Percentiles rank a stretch among this genome's conserved stretches.
phyloP scores from a whole-genome alignment of 2,888 invertebrate species.

The Orchesella flavescens region DNA sequence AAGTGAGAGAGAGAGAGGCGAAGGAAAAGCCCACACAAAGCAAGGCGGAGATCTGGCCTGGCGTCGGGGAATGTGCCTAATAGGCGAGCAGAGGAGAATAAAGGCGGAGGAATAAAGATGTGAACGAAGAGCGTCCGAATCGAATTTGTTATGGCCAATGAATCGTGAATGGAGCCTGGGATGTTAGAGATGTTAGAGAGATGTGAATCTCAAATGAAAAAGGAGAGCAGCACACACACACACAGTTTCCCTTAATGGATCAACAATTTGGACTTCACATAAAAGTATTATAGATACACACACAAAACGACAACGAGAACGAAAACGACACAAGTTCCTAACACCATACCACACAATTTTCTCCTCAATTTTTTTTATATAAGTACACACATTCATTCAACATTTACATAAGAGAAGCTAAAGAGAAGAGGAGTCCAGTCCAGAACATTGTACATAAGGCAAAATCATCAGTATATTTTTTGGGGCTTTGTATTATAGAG shows the following conservation, averaged over 20 bases:
- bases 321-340: background rate
- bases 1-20: too few relatives aligned
- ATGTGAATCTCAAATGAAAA: constrained; percentile 28
- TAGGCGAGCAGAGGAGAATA: constrained; percentile 68
- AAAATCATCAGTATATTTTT: background rate
- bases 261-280: constrained; percentile 66
- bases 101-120: constrained; percentile 70
- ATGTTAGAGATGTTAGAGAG: too few relatives aligned
- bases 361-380: background rate
- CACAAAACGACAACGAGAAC: background rate
- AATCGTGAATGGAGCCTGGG: constrained; percentile 68
- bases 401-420: constrained; percentile 27
- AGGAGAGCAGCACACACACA: constrained; percentile 63
- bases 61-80: constrained; percentile 62
- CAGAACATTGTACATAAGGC: constrained; percentile 1
- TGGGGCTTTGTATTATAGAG: constrained; percentile 14
- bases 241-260: constrained; percentile 68
- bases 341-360: background rate
- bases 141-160: constrained; percentile 72
- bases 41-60: constrained; percentile 42
- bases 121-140: constrained; percentile 68
- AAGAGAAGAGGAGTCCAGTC: constrained; percentile 15
- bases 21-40: background rate
- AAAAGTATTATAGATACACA: background rate
- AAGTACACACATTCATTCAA: background rate